Evolutionary conservation across 2,888 invertebrate species (phyloP).

Genomic region (Scaptomyza caliginosa): DNA sequence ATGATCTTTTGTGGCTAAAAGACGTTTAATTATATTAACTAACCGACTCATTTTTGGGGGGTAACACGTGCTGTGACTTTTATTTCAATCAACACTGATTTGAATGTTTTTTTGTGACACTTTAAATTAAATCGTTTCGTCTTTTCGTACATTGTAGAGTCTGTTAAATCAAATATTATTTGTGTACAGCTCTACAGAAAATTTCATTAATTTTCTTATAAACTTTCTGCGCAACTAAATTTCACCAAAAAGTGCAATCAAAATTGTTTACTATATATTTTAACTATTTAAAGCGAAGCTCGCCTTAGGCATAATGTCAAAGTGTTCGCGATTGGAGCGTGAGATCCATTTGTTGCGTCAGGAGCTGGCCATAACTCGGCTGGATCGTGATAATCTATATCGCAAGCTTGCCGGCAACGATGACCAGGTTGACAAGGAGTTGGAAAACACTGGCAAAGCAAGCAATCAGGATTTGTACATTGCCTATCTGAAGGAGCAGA

Average conservation of each 20-base stretch:
- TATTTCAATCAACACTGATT: too few species aligned
- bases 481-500: slow-evolving; percentile 54
- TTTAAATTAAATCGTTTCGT: background rate
- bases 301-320: slow-evolving; percentile 15
- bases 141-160: background rate
- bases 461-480: slow-evolving; percentile 51
- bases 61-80: background rate
- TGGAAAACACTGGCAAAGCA: background rate
- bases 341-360: slow-evolving; percentile 31
- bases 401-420: slow-evolving; percentile 13
- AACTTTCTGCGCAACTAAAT: slow-evolving; percentile 24
- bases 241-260: slow-evolving; percentile 29
- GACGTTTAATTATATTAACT: slow-evolving; percentile 29
- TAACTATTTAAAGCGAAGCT: background rate
- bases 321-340: slow-evolving; percentile 37
- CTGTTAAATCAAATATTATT: background rate
- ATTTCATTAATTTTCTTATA: slow-evolving; percentile 14
- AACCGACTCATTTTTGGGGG: slow-evolving; percentile 4
- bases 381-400: slow-evolving; percentile 32
- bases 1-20: slow-evolving; percentile 21
- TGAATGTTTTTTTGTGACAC: background rate
- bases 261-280: slow-evolving; percentile 10
- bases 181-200: background rate
- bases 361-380: slow-evolving; percentile 31
- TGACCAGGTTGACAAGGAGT: background rate